These are phyloP conservation scores for Salvelinus alpinus DNA, from an alignment of 2,113 vertebrate genomes.

Conservation along the genomic window DNA sequence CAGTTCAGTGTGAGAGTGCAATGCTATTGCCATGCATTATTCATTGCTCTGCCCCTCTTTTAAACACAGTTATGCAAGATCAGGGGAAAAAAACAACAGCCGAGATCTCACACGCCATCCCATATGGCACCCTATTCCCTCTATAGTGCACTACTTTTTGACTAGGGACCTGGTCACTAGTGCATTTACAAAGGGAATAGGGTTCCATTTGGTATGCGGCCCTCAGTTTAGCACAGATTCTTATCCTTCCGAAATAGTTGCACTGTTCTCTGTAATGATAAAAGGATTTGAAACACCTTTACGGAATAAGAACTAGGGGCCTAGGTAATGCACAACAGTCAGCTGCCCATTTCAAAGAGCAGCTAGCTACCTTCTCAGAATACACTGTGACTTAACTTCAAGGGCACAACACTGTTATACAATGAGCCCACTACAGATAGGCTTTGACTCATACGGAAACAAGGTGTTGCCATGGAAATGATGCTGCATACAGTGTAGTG, in stretches of 20 bases:
- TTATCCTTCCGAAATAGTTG: background rate
- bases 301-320: background rate
- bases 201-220: too few species aligned
- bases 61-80: conserved; percentile 27
- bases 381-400: background rate
- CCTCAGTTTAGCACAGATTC: background rate
- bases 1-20: conserved; percentile 11
- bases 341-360: conserved; percentile 18
- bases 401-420: conserved; percentile 10
- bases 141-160: background rate
- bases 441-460: conserved; percentile 48
- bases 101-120: background rate
- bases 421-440: conserved; percentile 29
- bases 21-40: conserved; percentile 35
- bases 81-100: conserved; percentile 6
- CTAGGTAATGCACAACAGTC: background rate
- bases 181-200: too few species aligned
- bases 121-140: background rate
- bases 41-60: conserved; percentile 27
- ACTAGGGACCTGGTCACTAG: too few species aligned
- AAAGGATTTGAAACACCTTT: background rate
- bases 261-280: conserved; percentile 2
- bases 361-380: background rate
- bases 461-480: conserved; percentile 57
- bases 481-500: conserved; percentile 30